Evolutionary conservation across 2,888 invertebrate genomes (phyloP).

Genomic region (Plebejus argus): DNA sequence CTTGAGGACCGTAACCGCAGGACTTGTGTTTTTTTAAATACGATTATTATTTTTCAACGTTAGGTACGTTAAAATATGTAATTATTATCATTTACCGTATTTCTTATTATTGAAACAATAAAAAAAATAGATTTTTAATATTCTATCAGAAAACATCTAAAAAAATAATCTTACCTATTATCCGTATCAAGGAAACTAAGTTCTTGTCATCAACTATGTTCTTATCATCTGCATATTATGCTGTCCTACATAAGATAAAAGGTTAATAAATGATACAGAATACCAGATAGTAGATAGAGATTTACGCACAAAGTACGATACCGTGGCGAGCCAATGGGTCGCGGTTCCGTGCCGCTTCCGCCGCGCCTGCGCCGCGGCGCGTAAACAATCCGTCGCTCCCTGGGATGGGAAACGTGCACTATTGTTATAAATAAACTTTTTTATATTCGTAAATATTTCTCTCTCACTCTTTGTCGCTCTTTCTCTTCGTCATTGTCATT

Average conservation of each 20-base stretch:
- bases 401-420: conserved; percentile 27
- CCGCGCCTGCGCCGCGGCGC: conserved; percentile 61
- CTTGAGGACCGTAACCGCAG: background rate
- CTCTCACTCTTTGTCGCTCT: background rate
- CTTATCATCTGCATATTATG: background rate
- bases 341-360: conserved; percentile 75
- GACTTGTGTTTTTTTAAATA: background rate
- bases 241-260: background rate
- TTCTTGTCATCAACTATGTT: too few relatives aligned
- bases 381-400: conserved; percentile 60
- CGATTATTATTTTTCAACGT: background rate
- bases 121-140: too few relatives aligned
- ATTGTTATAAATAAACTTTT: conserved; percentile 2
- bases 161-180: background rate
- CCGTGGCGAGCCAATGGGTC: conserved; percentile 68
- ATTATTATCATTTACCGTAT: too few relatives aligned
- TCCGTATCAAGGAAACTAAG: background rate
- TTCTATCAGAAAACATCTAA: too few relatives aligned
- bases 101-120: too few relatives aligned
- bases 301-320: conserved; percentile 36
- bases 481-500: conserved; percentile 1
- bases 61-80: background rate
- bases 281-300: background rate
- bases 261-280: background rate
- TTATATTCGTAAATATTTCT: background rate